Evolutionary conservation across 2,888 invertebrate species (phyloP).

Genomic region (Orthosia cruda): DNA sequence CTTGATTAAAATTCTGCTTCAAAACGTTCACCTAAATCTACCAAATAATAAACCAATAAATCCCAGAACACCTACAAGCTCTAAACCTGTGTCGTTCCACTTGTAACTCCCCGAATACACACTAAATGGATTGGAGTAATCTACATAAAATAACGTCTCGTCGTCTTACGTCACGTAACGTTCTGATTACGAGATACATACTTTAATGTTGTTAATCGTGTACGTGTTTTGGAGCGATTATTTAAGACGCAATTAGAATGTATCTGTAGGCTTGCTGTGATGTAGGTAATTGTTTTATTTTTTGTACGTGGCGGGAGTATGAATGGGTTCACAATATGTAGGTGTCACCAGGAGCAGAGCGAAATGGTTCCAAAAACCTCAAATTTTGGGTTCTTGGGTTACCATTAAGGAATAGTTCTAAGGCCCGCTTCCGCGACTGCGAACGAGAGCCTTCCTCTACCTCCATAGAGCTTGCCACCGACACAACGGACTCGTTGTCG

Average conservation of each 20-base stretch:
- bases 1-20: background rate
- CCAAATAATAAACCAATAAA: background rate
- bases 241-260: conserved; percentile 59
- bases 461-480: no score
- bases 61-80: background rate
- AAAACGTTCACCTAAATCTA: background rate
- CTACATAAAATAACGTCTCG: conserved; percentile 66
- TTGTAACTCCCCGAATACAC: conserved; percentile 49
- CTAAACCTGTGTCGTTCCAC: conserved; percentile 36
- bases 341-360: background rate
- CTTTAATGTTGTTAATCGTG: conserved; percentile 67
- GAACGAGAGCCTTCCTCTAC: no score
- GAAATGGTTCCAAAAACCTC: no score
- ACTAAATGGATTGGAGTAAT: conserved; percentile 59
- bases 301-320: conserved; percentile 14
- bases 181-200: conserved; percentile 65
- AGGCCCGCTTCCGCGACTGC: no score
- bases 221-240: conserved; percentile 59
- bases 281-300: conserved; percentile 56
- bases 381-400: no score
- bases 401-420: no score
- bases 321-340: conserved; percentile 26
- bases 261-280: conserved; percentile 42
- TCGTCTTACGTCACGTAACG: conserved; percentile 50
- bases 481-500: no score